phyloP scores from a whole-genome alignment of 2,797 vertebrate genomes.

The Sebastes kiyomatsui region DNA sequence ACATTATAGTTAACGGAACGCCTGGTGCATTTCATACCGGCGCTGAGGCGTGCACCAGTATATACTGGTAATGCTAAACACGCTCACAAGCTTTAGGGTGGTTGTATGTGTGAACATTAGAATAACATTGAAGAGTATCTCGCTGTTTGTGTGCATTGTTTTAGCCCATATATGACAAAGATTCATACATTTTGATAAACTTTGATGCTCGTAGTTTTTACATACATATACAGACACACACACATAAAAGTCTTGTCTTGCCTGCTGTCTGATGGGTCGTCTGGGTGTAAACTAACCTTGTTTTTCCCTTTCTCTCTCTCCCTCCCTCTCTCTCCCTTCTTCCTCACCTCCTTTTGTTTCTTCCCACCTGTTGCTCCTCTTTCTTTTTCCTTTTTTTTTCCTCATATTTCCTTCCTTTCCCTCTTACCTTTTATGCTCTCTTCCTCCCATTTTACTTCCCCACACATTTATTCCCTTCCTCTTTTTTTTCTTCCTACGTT shows the following conservation, averaged over 20 bases:
- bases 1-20: too few relatives aligned
- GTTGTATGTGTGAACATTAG: not conserved
- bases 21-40: too few relatives aligned
- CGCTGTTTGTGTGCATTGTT: not conserved
- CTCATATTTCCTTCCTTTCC: not conserved
- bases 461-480: not conserved
- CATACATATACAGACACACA: not conserved
- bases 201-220: not conserved
- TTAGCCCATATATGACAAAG: not conserved
- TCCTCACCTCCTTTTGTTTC: not conserved
- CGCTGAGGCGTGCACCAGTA: too few relatives aligned
- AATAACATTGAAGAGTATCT: not conserved
- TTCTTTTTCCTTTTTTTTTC: not conserved
- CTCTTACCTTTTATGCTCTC: not conserved
- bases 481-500: not conserved
- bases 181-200: not conserved
- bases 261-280: conserved; percentile 44
- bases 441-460: not conserved
- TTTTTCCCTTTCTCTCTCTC: conserved; percentile 53
- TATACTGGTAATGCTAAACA: not conserved
- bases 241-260: conserved; percentile 6
- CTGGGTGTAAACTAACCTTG: conserved; percentile 69
- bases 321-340: not conserved
- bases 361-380: not conserved
- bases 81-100: not conserved